Base-by-base conservation (phyloP, 2,113 vertebrate genomes). In the Meriones unguiculatus region DNA sequence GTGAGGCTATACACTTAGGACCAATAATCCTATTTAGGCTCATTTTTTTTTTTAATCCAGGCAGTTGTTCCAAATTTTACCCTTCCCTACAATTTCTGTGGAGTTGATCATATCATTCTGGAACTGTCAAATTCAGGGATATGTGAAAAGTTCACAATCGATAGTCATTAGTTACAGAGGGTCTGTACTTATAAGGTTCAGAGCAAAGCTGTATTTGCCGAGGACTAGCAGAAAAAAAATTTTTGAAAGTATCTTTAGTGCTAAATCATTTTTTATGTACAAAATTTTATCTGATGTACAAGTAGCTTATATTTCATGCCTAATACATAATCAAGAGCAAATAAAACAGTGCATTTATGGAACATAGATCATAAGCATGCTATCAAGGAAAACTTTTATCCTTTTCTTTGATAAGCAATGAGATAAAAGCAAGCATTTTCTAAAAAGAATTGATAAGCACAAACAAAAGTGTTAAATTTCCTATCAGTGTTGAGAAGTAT, bases 381-480 rank as follows among this genome's bases (percentile, higher is more conserved):
- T 22, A 77, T 28, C 1, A 91, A 77, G 57, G 35, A 95, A 57
- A 52, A 62, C 30, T 25, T 95, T 87, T 73, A 50, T 30, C 65
- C 52, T 89, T 94, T 17, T 46, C 62, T 88, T 85, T 76, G 41
- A 50, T 76, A 77, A 67, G 46, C 5, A 46, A 18, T 65, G 81
- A 91, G 28, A 90, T 32, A 10, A 46, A 93, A 85, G 67, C 88
- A 57, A 94, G 77, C 89, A 54, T 11, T 96, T 95, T 89, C 46
- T 54, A 41, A 90, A 70, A 54, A 87, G 35, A 89, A 96, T 69
- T 92, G 18, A 76, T 90, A 93, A 52, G 20, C 62, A 73, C 38
- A 89, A 54, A 75, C 64, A 81, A 94, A 89, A 95, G 64, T 70
- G 22, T 72, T 95, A 57, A 77, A 52, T 80, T 91, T 97, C 30